Evolutionary conservation across 2,888 invertebrate species (phyloP).

Genomic region (Meghimatium bilineatum): DNA sequence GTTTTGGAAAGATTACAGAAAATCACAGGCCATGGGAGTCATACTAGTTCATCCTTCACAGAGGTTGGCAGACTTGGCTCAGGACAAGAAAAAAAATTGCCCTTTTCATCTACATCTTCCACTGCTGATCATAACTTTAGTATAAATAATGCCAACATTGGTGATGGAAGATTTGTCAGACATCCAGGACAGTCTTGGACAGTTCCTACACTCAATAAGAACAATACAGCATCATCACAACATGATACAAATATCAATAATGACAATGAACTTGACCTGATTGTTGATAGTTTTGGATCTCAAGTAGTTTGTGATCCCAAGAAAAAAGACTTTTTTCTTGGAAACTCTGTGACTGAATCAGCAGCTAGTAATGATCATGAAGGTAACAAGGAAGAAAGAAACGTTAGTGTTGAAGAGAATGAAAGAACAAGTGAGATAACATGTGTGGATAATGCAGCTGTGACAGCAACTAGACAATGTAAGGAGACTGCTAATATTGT

Average conservation of each 20-base stretch:
- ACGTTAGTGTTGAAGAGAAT: neutral
- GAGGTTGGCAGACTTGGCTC: neutral
- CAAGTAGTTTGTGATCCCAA: slow-evolving; percentile 41
- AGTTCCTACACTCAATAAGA: slow-evolving; percentile 20
- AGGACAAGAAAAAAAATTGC: neutral
- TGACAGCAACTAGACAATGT: too few species aligned
- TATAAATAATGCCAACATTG: slow-evolving; percentile 25
- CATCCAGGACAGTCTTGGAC: neutral
- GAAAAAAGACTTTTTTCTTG: slow-evolving; percentile 10
- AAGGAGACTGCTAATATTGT: too few species aligned
- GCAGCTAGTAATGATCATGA: neutral
- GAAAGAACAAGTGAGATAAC: neutral
- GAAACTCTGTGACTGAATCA: neutral
- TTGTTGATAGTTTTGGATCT: slow-evolving; percentile 24
- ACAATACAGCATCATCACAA: slow-evolving; percentile 31
- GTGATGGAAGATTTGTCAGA: neutral
- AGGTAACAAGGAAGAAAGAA: neutral
- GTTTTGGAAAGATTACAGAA: slow-evolving; percentile 26
- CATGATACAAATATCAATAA: neutral
- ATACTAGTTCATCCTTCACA: too few species aligned
- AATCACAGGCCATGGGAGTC: slow-evolving; percentile 2
- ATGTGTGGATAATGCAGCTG: neutral
- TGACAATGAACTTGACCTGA: neutral
- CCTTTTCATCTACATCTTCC: neutral
- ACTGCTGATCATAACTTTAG: neutral